Evolutionary conservation across 2,888 invertebrate genomes (phyloP).

Genomic region (Folsomia manolachei): DNA sequence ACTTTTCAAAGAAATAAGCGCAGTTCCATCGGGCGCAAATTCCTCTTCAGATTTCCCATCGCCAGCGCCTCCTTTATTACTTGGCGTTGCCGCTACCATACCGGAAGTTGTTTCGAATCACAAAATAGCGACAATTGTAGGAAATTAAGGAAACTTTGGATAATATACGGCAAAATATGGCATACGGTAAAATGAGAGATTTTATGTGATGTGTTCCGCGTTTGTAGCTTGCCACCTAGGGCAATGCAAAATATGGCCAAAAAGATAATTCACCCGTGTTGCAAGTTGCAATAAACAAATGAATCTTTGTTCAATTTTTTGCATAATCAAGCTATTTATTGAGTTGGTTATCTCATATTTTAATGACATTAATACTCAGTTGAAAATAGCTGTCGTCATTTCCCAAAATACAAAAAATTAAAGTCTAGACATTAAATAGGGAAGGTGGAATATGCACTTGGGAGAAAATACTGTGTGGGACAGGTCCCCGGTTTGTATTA

Average conservation of each 20-base stretch:
- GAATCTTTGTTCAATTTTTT: too few species aligned
- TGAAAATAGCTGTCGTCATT: background rate
- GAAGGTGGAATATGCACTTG: slow-evolving; percentile 52
- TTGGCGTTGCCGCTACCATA: too few species aligned
- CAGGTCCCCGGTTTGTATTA: slow-evolving; percentile 46
- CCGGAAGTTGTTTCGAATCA: too few species aligned
- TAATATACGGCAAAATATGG: too few species aligned
- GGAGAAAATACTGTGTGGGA: slow-evolving; percentile 53
- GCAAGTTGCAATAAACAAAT: too few species aligned
- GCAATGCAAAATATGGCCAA: too few species aligned
- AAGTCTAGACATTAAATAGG: slow-evolving; percentile 44
- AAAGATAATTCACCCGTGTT: too few species aligned
- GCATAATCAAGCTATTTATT: too few species aligned
- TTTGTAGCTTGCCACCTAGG: background rate
- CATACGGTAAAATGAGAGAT: background rate
- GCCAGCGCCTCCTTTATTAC: background rate
- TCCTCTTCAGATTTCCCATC: background rate
- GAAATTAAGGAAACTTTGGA: too few species aligned
- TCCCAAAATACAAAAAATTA: background rate
- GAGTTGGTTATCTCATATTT: too few species aligned
- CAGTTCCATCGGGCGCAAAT: background rate
- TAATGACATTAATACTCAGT: too few species aligned
- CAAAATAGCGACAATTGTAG: too few species aligned
- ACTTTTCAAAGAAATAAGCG: background rate
- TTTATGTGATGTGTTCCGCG: background rate